Evolutionary conservation across 2,113 vertebrate species (phyloP).

Genomic region (Hydrolagus affinis): DNA sequence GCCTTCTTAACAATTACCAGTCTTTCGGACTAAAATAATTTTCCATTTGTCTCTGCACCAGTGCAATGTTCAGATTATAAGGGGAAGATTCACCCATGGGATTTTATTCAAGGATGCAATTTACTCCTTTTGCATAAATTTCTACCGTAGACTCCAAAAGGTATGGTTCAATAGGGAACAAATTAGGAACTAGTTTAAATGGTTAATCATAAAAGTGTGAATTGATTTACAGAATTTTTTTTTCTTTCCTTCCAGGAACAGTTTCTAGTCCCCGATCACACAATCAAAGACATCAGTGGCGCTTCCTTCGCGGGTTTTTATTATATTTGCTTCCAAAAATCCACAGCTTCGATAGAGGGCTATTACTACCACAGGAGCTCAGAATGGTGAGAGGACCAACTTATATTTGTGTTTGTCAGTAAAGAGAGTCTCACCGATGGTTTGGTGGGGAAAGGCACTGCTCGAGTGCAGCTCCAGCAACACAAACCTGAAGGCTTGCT

Average conservation of each 20-base stretch:
- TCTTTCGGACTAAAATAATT: not conserved
- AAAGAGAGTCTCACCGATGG: no score
- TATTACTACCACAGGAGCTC: slow-evolving; percentile 98
- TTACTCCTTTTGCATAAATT: no score
- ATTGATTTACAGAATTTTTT: not conserved
- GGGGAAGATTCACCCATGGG: no score
- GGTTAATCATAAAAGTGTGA: not conserved
- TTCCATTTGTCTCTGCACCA: not conserved
- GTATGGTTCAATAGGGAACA: not conserved
- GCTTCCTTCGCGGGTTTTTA: slow-evolving; percentile 98
- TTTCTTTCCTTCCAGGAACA: slow-evolving; percentile 64
- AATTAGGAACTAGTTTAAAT: not conserved
- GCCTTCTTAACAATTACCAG: not conserved
- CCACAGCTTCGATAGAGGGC: slow-evolving; percentile 90
- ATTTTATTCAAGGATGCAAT: no score
- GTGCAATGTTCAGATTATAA: not conserved
- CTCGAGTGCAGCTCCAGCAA: no score
- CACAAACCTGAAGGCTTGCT: no score
- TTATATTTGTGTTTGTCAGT: not conserved
- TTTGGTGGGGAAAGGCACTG: no score
- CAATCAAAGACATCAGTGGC: slow-evolving; percentile 96
- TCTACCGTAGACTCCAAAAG: not conserved
- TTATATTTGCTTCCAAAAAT: slow-evolving; percentile 99
- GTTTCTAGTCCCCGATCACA: slow-evolving; percentile 94
- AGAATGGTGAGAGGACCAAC: slow-evolving; percentile 73